These are phyloP conservation scores for Aphelinus atriplicis DNA, from an alignment of 1,140 invertebrate genomes.

Conservation along the genomic window DNA sequence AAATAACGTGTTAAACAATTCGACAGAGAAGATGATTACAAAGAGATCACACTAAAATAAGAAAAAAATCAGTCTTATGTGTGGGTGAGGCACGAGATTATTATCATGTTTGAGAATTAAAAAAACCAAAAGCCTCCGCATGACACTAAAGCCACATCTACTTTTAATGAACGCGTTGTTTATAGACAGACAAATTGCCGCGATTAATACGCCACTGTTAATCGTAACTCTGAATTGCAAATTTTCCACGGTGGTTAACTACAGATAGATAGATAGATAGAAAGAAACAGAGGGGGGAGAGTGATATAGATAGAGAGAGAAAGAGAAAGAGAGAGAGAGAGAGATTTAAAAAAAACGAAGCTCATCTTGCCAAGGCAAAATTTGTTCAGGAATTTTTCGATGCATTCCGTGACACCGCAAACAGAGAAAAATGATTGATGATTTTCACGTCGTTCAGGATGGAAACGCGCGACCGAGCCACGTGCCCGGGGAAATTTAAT, in stretches of 20 bases:
- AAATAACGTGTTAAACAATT: slow-evolving; percentile 35
- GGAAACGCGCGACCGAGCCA: not conserved
- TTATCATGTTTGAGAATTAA: slow-evolving; percentile 14
- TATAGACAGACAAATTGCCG: slow-evolving; percentile 1
- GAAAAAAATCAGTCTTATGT: slow-evolving; percentile 35
- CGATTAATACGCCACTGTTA: slow-evolving; percentile 16
- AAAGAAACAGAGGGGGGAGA: no score
- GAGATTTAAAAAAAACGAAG: slow-evolving; percentile 3
- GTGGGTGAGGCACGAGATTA: slow-evolving; percentile 11
- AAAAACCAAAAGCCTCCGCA: slow-evolving; percentile 28
- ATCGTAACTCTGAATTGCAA: slow-evolving; percentile 16
- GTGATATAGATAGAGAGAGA: no score
- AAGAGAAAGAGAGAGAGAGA: no score
- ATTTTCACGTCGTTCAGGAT: slow-evolving; percentile 28
- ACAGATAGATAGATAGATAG: slow-evolving; percentile 10
- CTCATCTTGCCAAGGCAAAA: not conserved
- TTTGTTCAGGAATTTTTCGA: slow-evolving; percentile 15
- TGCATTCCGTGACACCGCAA: slow-evolving; percentile 4
- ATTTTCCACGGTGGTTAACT: slow-evolving; percentile 19
- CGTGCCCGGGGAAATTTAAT: slow-evolving; percentile 26
- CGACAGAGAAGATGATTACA: slow-evolving; percentile 34
- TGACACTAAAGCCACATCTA: slow-evolving; percentile 32
- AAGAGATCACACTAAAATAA: slow-evolving; percentile 38
- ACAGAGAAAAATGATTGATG: slow-evolving; percentile 30
- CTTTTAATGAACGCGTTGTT: slow-evolving; percentile 21